phyloP scores from a whole-genome alignment of 2,888 invertebrate genomes.

The Andrena camellia region DNA sequence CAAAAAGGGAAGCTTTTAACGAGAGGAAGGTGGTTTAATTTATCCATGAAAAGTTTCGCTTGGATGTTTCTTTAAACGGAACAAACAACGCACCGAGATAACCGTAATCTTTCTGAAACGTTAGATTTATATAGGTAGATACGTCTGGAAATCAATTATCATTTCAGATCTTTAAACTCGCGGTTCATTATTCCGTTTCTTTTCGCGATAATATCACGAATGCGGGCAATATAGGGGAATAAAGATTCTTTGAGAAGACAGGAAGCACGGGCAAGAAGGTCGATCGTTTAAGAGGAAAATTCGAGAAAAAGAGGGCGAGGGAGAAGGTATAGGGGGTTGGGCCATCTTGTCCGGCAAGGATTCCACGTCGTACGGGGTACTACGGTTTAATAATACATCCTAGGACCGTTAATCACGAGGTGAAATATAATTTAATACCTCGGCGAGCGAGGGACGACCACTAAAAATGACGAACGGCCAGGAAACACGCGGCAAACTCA shows the following conservation, averaged over 20 bases:
- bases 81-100: too few species aligned
- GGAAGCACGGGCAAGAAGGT: constrained; percentile 35
- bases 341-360: constrained; percentile 73
- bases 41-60: not conserved
- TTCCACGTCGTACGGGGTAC: constrained; percentile 65
- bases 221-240: not conserved
- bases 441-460: constrained; percentile 66
- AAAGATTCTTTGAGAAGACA: constrained; percentile 5
- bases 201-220: constrained; percentile 12
- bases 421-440: constrained; percentile 79
- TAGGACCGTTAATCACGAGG: constrained; percentile 75
- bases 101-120: too few species aligned
- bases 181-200: not conserved
- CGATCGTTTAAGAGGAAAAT: constrained; percentile 26
- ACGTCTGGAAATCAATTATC: too few species aligned
- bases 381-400: constrained; percentile 76
- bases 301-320: constrained; percentile 21
- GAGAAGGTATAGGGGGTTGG: constrained; percentile 21
- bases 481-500: constrained; percentile 69
- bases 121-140: too few species aligned
- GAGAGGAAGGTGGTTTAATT: constrained; percentile 23
- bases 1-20: not conserved
- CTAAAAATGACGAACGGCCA: constrained; percentile 76
- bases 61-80: not conserved
- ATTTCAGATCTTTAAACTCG: too few species aligned